Evolutionary conservation across 2,113 vertebrate species (phyloP).

Genomic region (Calidris pygmaea): DNA sequence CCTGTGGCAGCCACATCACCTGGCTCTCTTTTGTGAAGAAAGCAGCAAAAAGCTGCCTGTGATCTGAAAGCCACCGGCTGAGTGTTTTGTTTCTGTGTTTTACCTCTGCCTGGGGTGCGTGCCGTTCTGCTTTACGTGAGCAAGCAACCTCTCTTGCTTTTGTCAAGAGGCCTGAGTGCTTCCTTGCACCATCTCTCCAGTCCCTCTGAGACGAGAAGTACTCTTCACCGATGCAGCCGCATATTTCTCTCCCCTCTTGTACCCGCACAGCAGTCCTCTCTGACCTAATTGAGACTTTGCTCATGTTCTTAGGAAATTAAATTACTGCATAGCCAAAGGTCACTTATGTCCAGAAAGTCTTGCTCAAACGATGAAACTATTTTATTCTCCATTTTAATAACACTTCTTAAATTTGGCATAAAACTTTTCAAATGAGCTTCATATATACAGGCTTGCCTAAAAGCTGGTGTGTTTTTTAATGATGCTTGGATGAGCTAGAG

Average conservation of each 20-base stretch:
- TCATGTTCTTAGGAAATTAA: background rate
- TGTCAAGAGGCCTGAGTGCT: background rate
- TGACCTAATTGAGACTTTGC: background rate
- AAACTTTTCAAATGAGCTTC: background rate
- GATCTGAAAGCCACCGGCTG: background rate
- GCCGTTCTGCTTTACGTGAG: background rate
- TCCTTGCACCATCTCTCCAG: background rate
- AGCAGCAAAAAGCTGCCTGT: background rate
- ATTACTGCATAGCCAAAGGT: constrained; percentile 21
- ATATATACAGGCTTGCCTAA: background rate
- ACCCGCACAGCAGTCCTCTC: accelerated
- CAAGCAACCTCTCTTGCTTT: background rate
- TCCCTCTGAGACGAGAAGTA: background rate
- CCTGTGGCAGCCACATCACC: background rate
- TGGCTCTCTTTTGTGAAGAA: background rate
- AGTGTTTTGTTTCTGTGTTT: background rate
- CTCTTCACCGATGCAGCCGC: background rate
- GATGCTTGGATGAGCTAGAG: background rate
- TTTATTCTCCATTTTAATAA: background rate
- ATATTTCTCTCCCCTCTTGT: background rate
- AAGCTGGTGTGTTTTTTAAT: background rate
- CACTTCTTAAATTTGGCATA: background rate
- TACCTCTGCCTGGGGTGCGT: background rate
- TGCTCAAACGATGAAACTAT: background rate
- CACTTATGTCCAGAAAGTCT: background rate